Conservation (phyloP, 2,888 invertebrate species). For the Metellina segmentata region DNA sequence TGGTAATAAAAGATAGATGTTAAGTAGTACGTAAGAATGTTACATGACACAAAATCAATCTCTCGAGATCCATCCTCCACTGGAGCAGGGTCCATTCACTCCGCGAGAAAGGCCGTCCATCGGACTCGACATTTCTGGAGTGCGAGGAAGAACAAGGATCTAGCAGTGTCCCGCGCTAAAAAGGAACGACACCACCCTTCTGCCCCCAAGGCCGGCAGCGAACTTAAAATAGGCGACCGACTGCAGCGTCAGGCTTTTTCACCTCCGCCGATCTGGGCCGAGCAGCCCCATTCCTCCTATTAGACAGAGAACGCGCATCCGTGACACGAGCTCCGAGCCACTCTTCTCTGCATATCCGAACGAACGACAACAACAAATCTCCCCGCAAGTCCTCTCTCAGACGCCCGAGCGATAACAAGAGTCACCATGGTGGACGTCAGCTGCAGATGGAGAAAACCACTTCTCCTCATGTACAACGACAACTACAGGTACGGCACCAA, state of each 20-base stretch:
- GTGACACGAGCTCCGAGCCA: neutral
- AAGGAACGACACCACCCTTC: slow-evolving; percentile 11
- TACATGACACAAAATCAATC: no score
- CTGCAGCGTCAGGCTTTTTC: slow-evolving; percentile 65
- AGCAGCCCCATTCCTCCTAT: neutral
- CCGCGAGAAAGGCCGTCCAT: neutral
- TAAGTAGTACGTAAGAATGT: no score
- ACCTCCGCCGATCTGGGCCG: slow-evolving; percentile 56
- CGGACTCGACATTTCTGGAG: slow-evolving; percentile 23
- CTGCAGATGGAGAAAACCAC: slow-evolving; percentile 77
- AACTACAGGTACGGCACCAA: slow-evolving; percentile 78
- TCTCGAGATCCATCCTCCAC: no score
- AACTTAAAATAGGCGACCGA: slow-evolving; percentile 70
- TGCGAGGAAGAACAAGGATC: slow-evolving; percentile 3
- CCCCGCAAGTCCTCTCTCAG: neutral
- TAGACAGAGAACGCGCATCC: neutral
- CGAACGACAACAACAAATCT: slow-evolving; percentile 37
- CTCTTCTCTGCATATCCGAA: neutral
- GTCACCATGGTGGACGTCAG: slow-evolving; percentile 64
- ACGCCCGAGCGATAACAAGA: neutral
- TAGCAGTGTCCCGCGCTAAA: slow-evolving; percentile 26
- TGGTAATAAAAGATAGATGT: no score
- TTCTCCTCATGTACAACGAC: slow-evolving; percentile 78
- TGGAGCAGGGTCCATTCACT: slow-evolving; percentile 53
- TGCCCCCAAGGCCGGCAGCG: slow-evolving; percentile 58